phyloP scores from a whole-genome alignment of 1,140 invertebrate species.

The Brachionus rubens region DNA sequence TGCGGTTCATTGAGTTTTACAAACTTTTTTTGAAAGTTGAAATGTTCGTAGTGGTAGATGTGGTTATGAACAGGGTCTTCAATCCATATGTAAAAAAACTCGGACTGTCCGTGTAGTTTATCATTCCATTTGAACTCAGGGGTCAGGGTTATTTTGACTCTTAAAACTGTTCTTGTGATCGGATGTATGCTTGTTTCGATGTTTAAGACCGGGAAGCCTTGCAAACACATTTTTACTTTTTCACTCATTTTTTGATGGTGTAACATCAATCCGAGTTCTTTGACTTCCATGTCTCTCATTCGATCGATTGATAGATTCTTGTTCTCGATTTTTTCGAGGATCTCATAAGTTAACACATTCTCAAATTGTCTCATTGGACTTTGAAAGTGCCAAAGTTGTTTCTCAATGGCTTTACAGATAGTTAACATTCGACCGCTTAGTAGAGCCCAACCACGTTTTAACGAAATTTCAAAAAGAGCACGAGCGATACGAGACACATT shows the following conservation, averaged over 20 bases:
- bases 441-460: conserved; percentile 81
- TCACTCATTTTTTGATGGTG: conserved; percentile 73
- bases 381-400: conserved; percentile 76
- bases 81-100: conserved; percentile 96
- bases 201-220: conserved; percentile 77
- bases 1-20: conserved; percentile 70
- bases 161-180: conserved; percentile 82
- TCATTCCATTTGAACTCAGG: conserved; percentile 72
- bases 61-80: conserved; percentile 87
- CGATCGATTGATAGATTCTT: conserved; percentile 71
- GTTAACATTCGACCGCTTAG: conserved; percentile 74
- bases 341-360: conserved; percentile 69
- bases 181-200: conserved; percentile 83
- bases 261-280: conserved; percentile 77
- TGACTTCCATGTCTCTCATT: conserved; percentile 77
- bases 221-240: conserved; percentile 76
- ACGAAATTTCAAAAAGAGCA: conserved; percentile 87
- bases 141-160: conserved; percentile 76
- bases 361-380: conserved; percentile 81
- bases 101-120: conserved; percentile 74
- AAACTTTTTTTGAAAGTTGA: conserved; percentile 80
- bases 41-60: conserved; percentile 93
- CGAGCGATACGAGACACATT: conserved; percentile 84
- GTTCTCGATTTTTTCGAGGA: conserved; percentile 77
- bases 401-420: conserved; percentile 78